A percentile compares a stretch with the other conserved stretches of the same genome.
These are phyloP conservation scores for Electrona antarctica DNA, from an alignment of 2,113 vertebrate species.

Conservation along the genomic window DNA sequence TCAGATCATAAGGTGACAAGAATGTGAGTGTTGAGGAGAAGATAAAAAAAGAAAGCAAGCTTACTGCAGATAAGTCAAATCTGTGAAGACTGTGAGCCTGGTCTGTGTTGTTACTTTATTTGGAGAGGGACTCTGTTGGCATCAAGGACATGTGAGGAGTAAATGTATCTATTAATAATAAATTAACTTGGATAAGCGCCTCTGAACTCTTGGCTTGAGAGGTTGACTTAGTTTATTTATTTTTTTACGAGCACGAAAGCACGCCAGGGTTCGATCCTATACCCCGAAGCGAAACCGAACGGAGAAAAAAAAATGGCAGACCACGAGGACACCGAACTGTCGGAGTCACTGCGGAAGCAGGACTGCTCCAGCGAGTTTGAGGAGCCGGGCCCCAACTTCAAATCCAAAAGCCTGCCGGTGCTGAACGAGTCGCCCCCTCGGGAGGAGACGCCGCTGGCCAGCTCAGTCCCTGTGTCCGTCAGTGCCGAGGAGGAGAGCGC, in stretches of 20 bases:
- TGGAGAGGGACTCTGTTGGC: conserved; percentile 9
- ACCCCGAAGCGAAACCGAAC: not conserved
- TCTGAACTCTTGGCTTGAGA: conserved; percentile 42
- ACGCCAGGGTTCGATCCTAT: not conserved
- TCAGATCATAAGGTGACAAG: conserved; percentile 37
- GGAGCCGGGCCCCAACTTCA: conserved; percentile 57
- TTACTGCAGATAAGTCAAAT: conserved; percentile 43
- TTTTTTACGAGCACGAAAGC: conserved; percentile 4
- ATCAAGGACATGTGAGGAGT: conserved; percentile 35
- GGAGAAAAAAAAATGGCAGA: conserved; percentile 64
- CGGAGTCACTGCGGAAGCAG: conserved; percentile 65
- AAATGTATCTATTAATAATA: conserved; percentile 49
- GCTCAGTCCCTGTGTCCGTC: conserved; percentile 58
- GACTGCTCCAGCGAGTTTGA: conserved; percentile 61
- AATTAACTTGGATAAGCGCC: conserved; percentile 37
- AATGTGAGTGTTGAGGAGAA: conserved; percentile 36
- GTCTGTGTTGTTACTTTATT: conserved; percentile 9
- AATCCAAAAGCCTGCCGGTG: conserved; percentile 82
- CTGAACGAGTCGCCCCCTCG: conserved; percentile 71
- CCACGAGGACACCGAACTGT: conserved; percentile 62
- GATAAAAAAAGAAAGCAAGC: conserved; percentile 26
- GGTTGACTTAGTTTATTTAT: not conserved
- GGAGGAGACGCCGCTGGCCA: conserved; percentile 56
- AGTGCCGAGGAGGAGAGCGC: conserved; percentile 52
- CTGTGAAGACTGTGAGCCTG: not conserved